phyloP scores from a whole-genome alignment of 1,140 invertebrate genomes.

The Diploscapter pachys region DNA sequence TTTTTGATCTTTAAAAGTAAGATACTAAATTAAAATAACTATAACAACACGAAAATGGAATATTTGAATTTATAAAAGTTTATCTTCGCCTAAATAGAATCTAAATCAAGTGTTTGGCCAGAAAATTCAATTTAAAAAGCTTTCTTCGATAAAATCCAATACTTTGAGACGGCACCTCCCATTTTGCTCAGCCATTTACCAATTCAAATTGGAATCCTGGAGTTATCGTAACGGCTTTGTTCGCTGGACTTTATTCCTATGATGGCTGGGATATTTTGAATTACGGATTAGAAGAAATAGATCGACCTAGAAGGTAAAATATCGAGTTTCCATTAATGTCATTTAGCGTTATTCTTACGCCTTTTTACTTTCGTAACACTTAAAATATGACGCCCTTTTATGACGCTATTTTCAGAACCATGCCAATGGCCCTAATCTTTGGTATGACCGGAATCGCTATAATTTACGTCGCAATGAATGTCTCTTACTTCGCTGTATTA shows the following conservation, averaged over 20 bases:
- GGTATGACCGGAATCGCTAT: slow-evolving; percentile 44
- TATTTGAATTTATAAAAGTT: slow-evolving; percentile 2
- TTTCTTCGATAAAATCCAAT: not conserved
- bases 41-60: not conserved
- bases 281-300: slow-evolving; percentile 46
- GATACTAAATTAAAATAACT: not conserved
- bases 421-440: slow-evolving; percentile 44
- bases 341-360: too few relatives aligned
- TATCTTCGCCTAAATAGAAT: not conserved
- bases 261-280: slow-evolving; percentile 56
- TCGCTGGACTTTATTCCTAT: slow-evolving; percentile 44
- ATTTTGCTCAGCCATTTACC: slow-evolving; percentile 13
- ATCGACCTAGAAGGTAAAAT: slow-evolving; percentile 41
- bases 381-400: not conserved
- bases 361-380: too few relatives aligned
- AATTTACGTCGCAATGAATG: slow-evolving; percentile 46
- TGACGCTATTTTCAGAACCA: slow-evolving; percentile 36
- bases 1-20: slow-evolving; percentile 43
- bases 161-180: slow-evolving; percentile 12
- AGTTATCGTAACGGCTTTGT: slow-evolving; percentile 43
- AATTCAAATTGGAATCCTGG: slow-evolving; percentile 36
- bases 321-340: too few relatives aligned
- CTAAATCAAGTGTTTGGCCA: not conserved
- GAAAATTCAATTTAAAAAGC: not conserved
- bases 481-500: slow-evolving; percentile 47